phyloP scores from a whole-genome alignment of 2,113 vertebrate genomes.

The Notarius quadriscutis region DNA sequence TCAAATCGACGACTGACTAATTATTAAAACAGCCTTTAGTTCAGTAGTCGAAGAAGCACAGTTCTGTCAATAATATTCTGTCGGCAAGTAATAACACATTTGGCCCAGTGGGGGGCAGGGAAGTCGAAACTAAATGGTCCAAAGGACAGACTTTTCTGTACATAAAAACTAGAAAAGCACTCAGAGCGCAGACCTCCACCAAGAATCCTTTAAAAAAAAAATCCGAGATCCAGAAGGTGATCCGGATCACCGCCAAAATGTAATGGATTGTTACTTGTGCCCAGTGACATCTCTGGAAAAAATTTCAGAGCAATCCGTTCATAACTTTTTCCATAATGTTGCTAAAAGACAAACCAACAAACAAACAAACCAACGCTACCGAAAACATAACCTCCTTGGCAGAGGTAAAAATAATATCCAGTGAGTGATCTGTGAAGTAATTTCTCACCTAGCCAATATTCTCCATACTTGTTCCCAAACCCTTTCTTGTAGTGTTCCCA shows the following conservation, averaged over 20 bases:
- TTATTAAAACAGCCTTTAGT: neutral
- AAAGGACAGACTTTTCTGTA: neutral
- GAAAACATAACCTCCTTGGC: no score
- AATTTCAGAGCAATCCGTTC: no score
- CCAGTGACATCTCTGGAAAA: no score
- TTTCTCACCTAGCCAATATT: constrained; percentile 76
- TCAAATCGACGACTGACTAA: neutral
- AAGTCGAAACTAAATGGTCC: neutral
- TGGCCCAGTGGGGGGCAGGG: neutral
- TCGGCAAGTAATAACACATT: neutral
- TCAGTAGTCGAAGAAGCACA: constrained; percentile 25
- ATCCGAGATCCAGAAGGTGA: no score
- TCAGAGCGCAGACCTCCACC: no score
- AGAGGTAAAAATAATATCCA: no score
- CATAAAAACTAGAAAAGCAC: neutral
- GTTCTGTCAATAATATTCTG: neutral
- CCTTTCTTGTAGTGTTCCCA: constrained; percentile 47
- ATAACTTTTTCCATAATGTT: no score
- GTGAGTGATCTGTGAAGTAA: no score
- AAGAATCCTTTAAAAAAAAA: no score
- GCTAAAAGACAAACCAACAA: no score
- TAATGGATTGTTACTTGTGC: no score
- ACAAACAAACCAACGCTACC: neutral
- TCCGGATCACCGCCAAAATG: no score
- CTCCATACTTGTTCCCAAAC: constrained; percentile 69